These are phyloP conservation scores for Hippopotamyrus pictus DNA, from an alignment of 2,797 vertebrate species.

Conservation along the genomic window DNA sequence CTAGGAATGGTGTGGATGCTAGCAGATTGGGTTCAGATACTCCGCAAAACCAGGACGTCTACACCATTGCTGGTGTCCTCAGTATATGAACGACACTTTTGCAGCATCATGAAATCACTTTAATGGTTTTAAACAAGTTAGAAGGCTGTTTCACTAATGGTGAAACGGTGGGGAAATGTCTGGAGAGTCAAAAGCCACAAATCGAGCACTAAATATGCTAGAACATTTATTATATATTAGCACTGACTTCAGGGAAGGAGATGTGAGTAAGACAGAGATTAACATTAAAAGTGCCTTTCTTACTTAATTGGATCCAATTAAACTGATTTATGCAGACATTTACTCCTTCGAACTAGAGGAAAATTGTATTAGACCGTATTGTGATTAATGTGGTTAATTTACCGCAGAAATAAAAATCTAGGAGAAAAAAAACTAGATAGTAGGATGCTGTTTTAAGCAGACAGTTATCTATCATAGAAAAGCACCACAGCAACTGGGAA, in stretches of 20 bases:
- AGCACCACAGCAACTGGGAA: not conserved
- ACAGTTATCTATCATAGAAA: not conserved
- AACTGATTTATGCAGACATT: conserved; percentile 10
- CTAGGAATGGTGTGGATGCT: not conserved
- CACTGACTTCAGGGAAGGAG: not conserved
- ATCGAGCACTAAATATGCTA: not conserved
- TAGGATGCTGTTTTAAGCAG: not conserved
- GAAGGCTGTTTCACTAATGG: not conserved
- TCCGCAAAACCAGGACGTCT: not conserved
- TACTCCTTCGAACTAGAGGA: not conserved
- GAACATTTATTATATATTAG: not conserved
- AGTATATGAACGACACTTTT: not conserved
- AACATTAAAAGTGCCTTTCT: not conserved
- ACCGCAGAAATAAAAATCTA: not conserved
- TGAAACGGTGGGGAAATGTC: not conserved
- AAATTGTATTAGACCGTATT: not conserved
- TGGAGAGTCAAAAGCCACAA: not conserved
- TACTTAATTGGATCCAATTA: conserved; percentile 4
- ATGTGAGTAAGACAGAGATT: not conserved
- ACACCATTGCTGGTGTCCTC: not conserved
- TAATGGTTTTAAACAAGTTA: not conserved
- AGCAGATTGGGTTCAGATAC: not conserved
- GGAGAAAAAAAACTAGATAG: not conserved
- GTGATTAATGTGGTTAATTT: not conserved
- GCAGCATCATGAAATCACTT: not conserved